These are phyloP conservation scores for Ceyx cyanopectus DNA, from an alignment of 2,113 vertebrate genomes.

Conservation along the genomic window DNA sequence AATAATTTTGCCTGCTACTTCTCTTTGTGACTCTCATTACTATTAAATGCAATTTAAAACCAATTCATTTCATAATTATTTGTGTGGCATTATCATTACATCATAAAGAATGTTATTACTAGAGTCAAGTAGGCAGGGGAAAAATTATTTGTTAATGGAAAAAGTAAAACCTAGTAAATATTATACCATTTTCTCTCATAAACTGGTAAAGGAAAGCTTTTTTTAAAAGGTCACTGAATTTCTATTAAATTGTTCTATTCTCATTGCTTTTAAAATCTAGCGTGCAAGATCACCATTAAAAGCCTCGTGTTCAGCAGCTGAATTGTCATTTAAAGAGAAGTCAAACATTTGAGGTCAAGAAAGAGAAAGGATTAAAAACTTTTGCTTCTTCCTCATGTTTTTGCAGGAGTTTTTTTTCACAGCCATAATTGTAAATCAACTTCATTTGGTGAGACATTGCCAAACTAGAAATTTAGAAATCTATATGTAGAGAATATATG, in stretches of 20 bases:
- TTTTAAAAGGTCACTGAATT: conserved; percentile 54
- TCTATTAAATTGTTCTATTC: background rate
- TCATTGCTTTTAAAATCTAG: conserved; percentile 27
- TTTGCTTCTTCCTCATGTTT: background rate
- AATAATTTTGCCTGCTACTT: background rate
- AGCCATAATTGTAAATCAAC: background rate
- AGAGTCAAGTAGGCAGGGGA: background rate
- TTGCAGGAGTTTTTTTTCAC: background rate
- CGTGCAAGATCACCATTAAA: conserved; percentile 15
- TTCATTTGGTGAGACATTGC: background rate
- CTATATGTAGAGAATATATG: background rate
- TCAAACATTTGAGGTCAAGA: background rate
- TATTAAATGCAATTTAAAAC: background rate
- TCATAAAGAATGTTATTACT: background rate
- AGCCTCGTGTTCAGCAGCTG: background rate
- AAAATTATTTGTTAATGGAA: conserved; percentile 6
- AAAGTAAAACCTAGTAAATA: conserved; percentile 45
- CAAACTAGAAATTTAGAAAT: background rate
- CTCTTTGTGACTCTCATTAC: background rate
- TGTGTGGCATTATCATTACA: background rate
- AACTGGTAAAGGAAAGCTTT: conserved; percentile 8
- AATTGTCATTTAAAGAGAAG: background rate
- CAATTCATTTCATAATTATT: background rate
- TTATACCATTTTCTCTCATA: conserved; percentile 30
- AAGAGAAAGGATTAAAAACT: background rate